Evolutionary conservation across 2,888 invertebrate genomes (phyloP), one percentile per base, ranked within the genome.

Genomic region (Eretmocerus hayati): DNA sequence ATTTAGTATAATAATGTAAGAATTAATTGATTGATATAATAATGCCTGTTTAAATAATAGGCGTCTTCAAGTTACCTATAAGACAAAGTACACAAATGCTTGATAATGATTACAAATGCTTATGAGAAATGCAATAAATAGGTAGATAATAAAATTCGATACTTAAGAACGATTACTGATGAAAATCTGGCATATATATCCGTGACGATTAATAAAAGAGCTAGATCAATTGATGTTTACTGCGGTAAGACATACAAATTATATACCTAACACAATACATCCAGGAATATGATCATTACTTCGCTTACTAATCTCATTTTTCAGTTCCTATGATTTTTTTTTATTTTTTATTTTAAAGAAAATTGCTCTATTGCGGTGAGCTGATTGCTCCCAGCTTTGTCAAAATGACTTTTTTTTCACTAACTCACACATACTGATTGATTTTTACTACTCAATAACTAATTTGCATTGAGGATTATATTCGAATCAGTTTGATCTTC

Each of bases 1-100:
- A 52, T 42, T 48, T 48, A 51, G 46, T 23, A 33, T 38, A 36
- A 36, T 36, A 20, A 36, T 20, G 36, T 20, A 36, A 18, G 36
- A 36, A 36, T 38, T 13, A 38, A 37, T 50, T 22, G 31, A 45
- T 41, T 49, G 23, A 46, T 43, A 39, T 43, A 46, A 43, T 8
- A 47, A 46, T 50, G 30, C 42, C 35, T 37, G 9, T 45, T 19
- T 42, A 50, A 50, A 46, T 46, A 46, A 52, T 52, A 52, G 52
- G 48, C 52, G 52, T 46, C n/a, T n/a, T 52, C 31, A 48, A 46
- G 31, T 52, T 46, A 39, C 48, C n/a, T n/a, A n/a, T 52, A 48
- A 52, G 52, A 48, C 42, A 46, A 52, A n/a, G 18, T 46, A 46
- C 42, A 41, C 45, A 41, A 36, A 36, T 23, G 39, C 36, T n/a